Evolutionary conservation across 2,113 vertebrate species (phyloP), one percentile per base, ranked within the genome.

Genomic region (Lichenostomus cassidix): DNA sequence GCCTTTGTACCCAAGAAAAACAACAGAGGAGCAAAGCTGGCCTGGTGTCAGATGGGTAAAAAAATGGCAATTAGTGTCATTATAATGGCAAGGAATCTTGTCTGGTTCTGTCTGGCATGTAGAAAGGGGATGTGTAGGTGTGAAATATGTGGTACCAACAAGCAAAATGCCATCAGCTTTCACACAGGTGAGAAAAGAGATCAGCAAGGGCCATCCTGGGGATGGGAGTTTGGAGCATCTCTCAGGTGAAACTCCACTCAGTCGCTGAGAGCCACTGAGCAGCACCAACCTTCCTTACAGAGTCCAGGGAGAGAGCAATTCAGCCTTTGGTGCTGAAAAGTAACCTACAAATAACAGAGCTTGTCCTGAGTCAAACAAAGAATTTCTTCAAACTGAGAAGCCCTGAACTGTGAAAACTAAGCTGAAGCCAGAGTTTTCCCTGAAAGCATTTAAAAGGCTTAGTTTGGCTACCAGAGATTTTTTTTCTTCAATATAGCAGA

Each of bases 211-310:
- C 11, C 9, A 10, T 41, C 10, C 15, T 8, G 28, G 67, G 23
- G 23, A 55, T 17, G 21, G 24, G 28, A 24, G 13, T 3, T 21
- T 17, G 62, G 29, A 70, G 28, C 75, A 41, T 11, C 75, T 70
- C 49, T 22, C 42, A 27, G 67, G 29, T 6, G 31, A 75, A 46
- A 0, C 9, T 24, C 15, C 27, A 2, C 44, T 47, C 1, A 1
- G 11, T 8, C 6, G 0, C 0, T 56, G n/a, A 28, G 46, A 87
- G 68, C 64, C 49, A 12, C 74, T 0, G 4, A 21, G 4, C 3
- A 2, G 46, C 25, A 49, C 50, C 47, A 78, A 42, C 6, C 31
- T 33, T 14, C 58, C 24, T 14, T 55, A 12, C 28, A 37, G 24
- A 37, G 7, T 10, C 29, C 49, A 42, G 19, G n/a, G 24, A 84